A percentile compares a stretch with the other conserved stretches of the same genome.
Conservation (phyloP, 1,140 invertebrate species). For the Ephestia elutella region DNA sequence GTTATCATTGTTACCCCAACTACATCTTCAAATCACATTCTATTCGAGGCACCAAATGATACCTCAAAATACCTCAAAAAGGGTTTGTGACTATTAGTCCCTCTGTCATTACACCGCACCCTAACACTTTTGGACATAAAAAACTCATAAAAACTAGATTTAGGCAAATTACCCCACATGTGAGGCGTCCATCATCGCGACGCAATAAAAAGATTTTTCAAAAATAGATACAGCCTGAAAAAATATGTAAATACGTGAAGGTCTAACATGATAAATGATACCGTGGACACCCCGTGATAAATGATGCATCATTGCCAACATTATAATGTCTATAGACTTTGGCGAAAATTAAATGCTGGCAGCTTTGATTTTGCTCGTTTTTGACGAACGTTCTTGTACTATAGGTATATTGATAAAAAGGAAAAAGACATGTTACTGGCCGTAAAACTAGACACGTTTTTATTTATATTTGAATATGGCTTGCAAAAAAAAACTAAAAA, state of each 20-base stretch:
- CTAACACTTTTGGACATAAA: background rate
- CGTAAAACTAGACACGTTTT: too few relatives aligned
- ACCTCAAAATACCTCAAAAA: background rate
- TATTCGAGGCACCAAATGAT: background rate
- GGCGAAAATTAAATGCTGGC: constrained; percentile 4
- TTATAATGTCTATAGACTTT: constrained; percentile 4
- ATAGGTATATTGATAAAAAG: too few relatives aligned
- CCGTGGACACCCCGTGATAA: constrained; percentile 27
- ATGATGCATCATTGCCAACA: constrained; percentile 30
- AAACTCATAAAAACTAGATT: constrained; percentile 10
- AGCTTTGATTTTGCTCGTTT: too few relatives aligned
- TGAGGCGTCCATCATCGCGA: background rate
- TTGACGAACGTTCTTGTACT: too few relatives aligned
- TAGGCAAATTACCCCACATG: constrained; percentile 6
- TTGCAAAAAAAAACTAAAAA: too few relatives aligned
- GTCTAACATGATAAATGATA: constrained; percentile 34
- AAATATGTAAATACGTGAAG: constrained; percentile 30
- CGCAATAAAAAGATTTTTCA: constrained; percentile 13
- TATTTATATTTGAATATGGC: too few relatives aligned
- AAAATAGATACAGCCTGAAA: constrained; percentile 14
- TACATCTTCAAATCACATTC: too few relatives aligned
- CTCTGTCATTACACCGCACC: background rate
- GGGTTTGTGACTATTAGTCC: background rate
- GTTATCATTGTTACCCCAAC: too few relatives aligned
- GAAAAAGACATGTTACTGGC: too few relatives aligned